A percentile compares a stretch with the other conserved stretches of the same genome.
These are phyloP conservation scores for Colletes collaris DNA, from an alignment of 2,888 invertebrate species.

Conservation along the genomic window DNA sequence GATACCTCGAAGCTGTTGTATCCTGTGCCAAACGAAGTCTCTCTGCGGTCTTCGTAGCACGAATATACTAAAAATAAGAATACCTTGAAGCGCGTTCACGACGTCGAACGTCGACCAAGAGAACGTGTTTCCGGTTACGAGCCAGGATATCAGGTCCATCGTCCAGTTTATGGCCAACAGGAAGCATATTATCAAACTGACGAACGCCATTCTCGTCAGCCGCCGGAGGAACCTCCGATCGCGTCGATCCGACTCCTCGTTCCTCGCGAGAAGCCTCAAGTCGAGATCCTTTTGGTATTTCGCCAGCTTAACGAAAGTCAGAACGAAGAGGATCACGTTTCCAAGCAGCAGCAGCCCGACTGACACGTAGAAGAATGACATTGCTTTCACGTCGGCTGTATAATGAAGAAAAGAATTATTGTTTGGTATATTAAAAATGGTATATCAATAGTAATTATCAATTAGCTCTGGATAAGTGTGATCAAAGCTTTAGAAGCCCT, in stretches of 20 bases:
- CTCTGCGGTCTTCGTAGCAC: conserved; percentile 82
- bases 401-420: neutral
- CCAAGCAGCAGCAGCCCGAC: conserved; percentile 85
- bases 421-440: no score
- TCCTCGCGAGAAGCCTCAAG: conserved; percentile 81
- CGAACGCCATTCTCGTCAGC: conserved; percentile 82
- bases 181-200: conserved; percentile 86
- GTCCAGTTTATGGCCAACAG: conserved; percentile 89
- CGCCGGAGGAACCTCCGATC: conserved; percentile 80
- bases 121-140: conserved; percentile 84
- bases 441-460: no score
- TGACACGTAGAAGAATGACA: conserved; percentile 87
- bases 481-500: no score
- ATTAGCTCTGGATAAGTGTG: no score
- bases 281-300: conserved; percentile 84
- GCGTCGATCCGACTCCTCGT: conserved; percentile 76
- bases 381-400: conserved; percentile 85
- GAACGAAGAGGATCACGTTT: conserved; percentile 85
- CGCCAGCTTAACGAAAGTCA: conserved; percentile 85
- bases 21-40: conserved; percentile 74
- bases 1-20: conserved; percentile 75
- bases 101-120: conserved; percentile 88
- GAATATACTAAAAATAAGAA: conserved; percentile 88
- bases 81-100: conserved; percentile 88
- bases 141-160: conserved; percentile 88